Conservation (phyloP, 1,140 invertebrate species). For the Drosophila saltans region DNA sequence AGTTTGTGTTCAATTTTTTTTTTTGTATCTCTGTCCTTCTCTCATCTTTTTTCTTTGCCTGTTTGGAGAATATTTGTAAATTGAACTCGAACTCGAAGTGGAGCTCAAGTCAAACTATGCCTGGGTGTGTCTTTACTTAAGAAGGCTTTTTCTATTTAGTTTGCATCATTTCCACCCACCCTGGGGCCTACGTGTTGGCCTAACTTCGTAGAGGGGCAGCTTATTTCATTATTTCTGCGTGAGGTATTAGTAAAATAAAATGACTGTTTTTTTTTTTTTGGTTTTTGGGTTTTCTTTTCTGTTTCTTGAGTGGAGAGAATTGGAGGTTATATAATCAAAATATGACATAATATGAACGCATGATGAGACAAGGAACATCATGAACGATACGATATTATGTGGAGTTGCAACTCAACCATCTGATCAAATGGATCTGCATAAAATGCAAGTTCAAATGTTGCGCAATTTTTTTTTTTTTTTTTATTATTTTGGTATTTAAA, state of each 20-base stretch:
- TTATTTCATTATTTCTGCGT: slow-evolving; percentile 72
- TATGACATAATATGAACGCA: slow-evolving; percentile 79
- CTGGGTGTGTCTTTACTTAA: slow-evolving; percentile 29
- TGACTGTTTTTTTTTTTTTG: background rate
- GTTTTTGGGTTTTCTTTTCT: background rate
- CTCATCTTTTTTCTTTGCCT: slow-evolving; percentile 37
- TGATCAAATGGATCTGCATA: slow-evolving; percentile 79
- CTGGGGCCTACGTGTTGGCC: slow-evolving; percentile 63
- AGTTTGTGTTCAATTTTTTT: slow-evolving; percentile 35
- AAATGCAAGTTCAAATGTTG: slow-evolving; percentile 80
- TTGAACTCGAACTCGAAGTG: slow-evolving; percentile 65
- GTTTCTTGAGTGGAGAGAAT: slow-evolving; percentile 13
- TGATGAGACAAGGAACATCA: slow-evolving; percentile 68
- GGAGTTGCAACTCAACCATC: slow-evolving; percentile 83
- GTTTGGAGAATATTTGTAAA: slow-evolving; percentile 60
- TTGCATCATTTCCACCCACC: slow-evolving; percentile 10
- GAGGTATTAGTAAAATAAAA: slow-evolving; percentile 25
- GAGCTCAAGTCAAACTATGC: slow-evolving; percentile 22
- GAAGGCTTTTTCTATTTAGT: slow-evolving; percentile 18
- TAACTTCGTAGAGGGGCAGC: slow-evolving; percentile 44
- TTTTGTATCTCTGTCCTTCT: background rate
- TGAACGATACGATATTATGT: slow-evolving; percentile 82
- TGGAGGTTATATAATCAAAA: slow-evolving; percentile 42
- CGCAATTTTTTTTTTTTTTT: slow-evolving; percentile 31
- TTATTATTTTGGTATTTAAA: slow-evolving; percentile 37